Evolutionary conservation across 2,113 vertebrate species (phyloP).

Genomic region (Sinocyclocheilus maitianheensis): DNA sequence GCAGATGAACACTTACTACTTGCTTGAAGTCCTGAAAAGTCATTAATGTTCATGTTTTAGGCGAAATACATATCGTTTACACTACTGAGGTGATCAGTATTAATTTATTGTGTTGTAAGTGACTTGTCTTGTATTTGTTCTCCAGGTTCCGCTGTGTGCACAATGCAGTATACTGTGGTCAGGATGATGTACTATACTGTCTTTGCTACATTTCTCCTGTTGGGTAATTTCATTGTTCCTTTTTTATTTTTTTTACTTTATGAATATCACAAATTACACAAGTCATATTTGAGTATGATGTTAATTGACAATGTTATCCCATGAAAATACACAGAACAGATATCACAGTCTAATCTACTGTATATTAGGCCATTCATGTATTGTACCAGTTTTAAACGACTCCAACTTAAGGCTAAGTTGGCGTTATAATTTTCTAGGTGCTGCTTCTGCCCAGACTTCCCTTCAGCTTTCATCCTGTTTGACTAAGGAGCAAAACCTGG

Average conservation of each 20-base stretch:
- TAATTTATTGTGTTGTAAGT: neutral
- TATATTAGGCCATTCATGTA: neutral
- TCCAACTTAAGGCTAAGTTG: neutral
- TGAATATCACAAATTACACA: no score
- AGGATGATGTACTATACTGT: conserved; percentile 62
- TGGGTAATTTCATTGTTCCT: conserved; percentile 64
- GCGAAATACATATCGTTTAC: neutral
- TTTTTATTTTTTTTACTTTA: neutral
- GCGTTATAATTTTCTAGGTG: conserved; percentile 58
- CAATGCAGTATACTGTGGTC: neutral
- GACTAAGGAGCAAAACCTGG: conserved; percentile 65
- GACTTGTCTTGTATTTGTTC: neutral
- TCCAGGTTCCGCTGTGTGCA: conserved; percentile 11
- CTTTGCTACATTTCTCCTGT: conserved; percentile 63
- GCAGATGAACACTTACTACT: neutral
- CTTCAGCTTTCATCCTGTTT: conserved; percentile 66
- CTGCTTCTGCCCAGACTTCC: conserved; percentile 68
- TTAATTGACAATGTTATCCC: no score
- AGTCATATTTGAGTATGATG: no score
- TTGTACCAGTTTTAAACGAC: neutral
- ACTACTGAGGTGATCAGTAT: neutral
- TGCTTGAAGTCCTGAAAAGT: neutral
- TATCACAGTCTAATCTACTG: no score
- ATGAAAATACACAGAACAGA: neutral
- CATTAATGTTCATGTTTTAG: neutral